Evolutionary conservation across 37 sponge, comb jelly and placozoan genomes (phyloP), one percentile per base, ranked within the genome.

Genomic region (Tethya wilhelma): DNA sequence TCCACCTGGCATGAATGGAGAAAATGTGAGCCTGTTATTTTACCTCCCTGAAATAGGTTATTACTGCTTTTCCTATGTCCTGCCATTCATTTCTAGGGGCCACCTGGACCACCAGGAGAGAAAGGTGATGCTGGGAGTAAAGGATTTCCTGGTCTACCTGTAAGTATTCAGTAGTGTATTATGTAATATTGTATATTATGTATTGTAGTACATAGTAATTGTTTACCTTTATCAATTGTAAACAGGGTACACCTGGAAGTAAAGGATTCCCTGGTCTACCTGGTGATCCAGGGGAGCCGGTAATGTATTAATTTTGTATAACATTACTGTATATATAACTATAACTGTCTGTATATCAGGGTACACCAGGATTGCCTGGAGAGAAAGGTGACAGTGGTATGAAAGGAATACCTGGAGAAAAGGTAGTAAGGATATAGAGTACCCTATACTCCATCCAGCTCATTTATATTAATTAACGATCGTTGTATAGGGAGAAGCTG

Each of bases 351-450:
- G 22, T 23, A 7, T 6, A 25, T 7, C 63, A 60, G 63, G 63
- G 63, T 12, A 12, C 28, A n/a, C 63, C 63, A n/a, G 63, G 63
- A 7, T 23, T 26, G 22, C 63, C 63, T 60, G 63, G 63, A 60
- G 63, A 60, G 63, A 60, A 60, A n/a, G 63, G 63, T n/a, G 63
- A 60, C 6, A 6, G 7, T 25, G 63, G 63, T n/a, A 60, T 60
- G 63, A 60, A 60, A 60, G 63, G 63, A 60, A 8, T 25, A n/a
- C 63, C 63, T n/a, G 63, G 63, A 60, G 28, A 60, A 7, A 17
- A 17, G 28, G 63, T 60, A 60, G 22, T 25, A 8, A 25, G 22
- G 11, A 60, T 12, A 26, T 12, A 60, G 7, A 60, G 25, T 60
- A 60, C 22, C 53, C 53, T 14, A 49, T 49, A 49, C 9, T 49